Conservation (phyloP, 2,797 vertebrate species). For the Merluccius polli region DNA sequence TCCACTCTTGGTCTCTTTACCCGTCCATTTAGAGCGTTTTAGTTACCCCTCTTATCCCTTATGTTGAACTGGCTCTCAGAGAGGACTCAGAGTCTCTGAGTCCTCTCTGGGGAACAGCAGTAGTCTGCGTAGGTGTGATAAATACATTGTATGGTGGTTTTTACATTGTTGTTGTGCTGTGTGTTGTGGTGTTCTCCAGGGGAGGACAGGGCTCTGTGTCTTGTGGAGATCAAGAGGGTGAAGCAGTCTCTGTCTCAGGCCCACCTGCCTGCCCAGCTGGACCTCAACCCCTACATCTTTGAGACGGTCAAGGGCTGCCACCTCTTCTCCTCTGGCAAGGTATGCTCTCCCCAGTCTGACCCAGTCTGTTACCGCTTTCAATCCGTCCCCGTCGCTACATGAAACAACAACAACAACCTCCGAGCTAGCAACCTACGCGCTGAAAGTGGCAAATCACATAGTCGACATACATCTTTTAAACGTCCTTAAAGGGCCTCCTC, state of each 20-base stretch:
- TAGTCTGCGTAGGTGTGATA: background rate
- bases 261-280: conserved; percentile 92
- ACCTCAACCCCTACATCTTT: conserved; percentile 87
- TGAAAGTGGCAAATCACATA: too few species aligned
- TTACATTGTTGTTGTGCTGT: background rate
- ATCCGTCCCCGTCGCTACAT: too few species aligned
- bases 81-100: background rate
- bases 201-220: conserved; percentile 90
- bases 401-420: too few species aligned
- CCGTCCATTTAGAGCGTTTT: background rate
- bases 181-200: conserved; percentile 63
- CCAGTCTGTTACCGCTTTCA: too few species aligned
- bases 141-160: background rate
- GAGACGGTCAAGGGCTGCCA: conserved; percentile 97
- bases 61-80: background rate
- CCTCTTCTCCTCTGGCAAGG: conserved; percentile 95
- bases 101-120: background rate
- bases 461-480: too few species aligned
- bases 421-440: too few species aligned
- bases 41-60: background rate
- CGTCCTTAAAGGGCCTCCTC: too few species aligned
- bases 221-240: conserved; percentile 95
- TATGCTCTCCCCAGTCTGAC: conserved; percentile 32
- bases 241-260: conserved; percentile 96
- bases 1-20: background rate